Base-by-base conservation (phyloP, 2,888 invertebrate genomes). In the Caenorhabditis becei region DNA sequence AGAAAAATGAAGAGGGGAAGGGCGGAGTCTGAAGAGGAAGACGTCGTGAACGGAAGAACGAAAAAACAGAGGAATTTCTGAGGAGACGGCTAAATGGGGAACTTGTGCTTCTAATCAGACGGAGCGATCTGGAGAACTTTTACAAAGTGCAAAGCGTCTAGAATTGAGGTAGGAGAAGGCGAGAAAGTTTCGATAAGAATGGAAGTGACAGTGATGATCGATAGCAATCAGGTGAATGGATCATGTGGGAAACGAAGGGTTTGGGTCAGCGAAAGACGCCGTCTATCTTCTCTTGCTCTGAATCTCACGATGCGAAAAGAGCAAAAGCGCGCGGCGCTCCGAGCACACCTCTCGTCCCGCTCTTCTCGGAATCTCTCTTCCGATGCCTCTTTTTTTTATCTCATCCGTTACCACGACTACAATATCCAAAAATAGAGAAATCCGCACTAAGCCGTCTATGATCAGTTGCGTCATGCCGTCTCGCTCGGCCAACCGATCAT, bases 401-500 rank as follows among this genome's bases (percentile, higher is more conserved):
- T 41, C 10, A 10, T 41, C 41, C 41, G 28, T 56, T 35, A 56
- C 28, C 28, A 32, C n/a, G 28, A 28, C 24, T 32, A 66, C 53
- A n/a, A 51, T 23, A 32, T 66, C 53, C 11, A 16, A 49, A 49
- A 49, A 49, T 49, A 49, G 23, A 18, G 16, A 41, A 41, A 41
- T 5, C 8, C 41, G 20, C 49, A 20, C 49, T 20, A 49, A 49
- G 49, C 49, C 49, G 20, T 49, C 20, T 26, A 16, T 54, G 28
- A 54, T 28, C 54, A 54, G n/a, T 54, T 54, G 54, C 54, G 54
- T 54, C 54, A 54, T 51, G n/a, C 24, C 24, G 51, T 23, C 28
- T 16, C n/a, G 14, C 26, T 8, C 54, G 4, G n/a, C 16, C 51
- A 24, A 24, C 24, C 51, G 18, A 24, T 51, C 51, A 51, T 41